Evolutionary conservation across 2,888 invertebrate genomes (phyloP).

Genomic region (Brassicogethes aeneus): DNA sequence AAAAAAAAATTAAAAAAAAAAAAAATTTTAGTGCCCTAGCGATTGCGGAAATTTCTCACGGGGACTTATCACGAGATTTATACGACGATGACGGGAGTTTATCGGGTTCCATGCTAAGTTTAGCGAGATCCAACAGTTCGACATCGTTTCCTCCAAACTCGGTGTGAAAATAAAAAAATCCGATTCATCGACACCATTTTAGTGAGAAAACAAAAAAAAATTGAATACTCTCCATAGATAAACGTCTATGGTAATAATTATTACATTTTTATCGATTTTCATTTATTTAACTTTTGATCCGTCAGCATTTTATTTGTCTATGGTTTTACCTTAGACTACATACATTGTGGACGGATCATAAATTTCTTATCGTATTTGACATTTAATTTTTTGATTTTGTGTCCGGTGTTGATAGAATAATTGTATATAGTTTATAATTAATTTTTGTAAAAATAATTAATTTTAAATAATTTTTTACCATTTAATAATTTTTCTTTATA

Average conservation of each 20-base stretch:
- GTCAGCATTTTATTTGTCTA: neutral
- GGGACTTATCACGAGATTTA: conserved; percentile 82
- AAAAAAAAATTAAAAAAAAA: no score
- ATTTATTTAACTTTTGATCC: neutral
- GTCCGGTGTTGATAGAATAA: no score
- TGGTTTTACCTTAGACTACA: no score
- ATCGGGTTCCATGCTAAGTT: conserved; percentile 89
- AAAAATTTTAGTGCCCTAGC: conserved; percentile 80
- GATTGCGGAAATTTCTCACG: conserved; percentile 81
- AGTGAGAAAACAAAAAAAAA: neutral
- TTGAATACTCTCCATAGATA: neutral
- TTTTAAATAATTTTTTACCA: no score
- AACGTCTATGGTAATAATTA: conserved; percentile 1
- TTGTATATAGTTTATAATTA: no score
- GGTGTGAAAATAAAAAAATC: conserved; percentile 24
- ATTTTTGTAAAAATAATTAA: no score
- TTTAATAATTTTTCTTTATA: no score
- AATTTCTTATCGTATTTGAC: no score
- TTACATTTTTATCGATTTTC: conserved; percentile 1
- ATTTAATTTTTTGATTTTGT: no score
- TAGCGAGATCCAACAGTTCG: conserved; percentile 92
- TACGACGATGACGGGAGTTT: conserved; percentile 88
- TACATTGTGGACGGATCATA: no score
- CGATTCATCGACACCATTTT: no score
- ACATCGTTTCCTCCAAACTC: conserved; percentile 72